These are phyloP conservation scores for Pipra filicauda DNA, from an alignment of 2,113 vertebrate genomes.

Conservation along the genomic window DNA sequence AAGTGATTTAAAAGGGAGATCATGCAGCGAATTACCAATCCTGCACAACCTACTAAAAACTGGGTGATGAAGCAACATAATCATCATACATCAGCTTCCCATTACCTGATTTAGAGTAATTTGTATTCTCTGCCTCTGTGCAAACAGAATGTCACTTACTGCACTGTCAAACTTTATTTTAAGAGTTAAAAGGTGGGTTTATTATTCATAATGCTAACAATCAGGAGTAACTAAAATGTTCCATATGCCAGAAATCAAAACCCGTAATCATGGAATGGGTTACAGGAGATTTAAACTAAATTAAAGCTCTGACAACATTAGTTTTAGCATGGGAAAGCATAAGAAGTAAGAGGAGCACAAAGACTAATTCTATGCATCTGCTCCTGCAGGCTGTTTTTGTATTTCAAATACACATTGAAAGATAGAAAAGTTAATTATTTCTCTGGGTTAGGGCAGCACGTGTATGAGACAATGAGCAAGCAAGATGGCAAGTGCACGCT, in stretches of 20 bases:
- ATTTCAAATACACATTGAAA: slow-evolving; percentile 24
- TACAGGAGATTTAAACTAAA: slow-evolving; percentile 61
- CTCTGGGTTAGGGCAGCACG: neutral
- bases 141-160: slow-evolving; percentile 53
- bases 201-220: slow-evolving; percentile 59
- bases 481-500: neutral
- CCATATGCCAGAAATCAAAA: slow-evolving; percentile 61
- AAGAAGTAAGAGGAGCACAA: slow-evolving; percentile 12
- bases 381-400: slow-evolving; percentile 32
- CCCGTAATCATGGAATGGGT: slow-evolving; percentile 36
- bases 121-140: slow-evolving; percentile 60
- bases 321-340: slow-evolving; percentile 11
- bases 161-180: slow-evolving; percentile 58
- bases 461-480: neutral
- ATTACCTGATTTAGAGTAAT: slow-evolving; percentile 60
- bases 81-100: slow-evolving; percentile 38
- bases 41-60: slow-evolving; percentile 9
- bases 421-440: slow-evolving; percentile 9
- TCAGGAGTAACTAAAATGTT: slow-evolving; percentile 29
- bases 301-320: slow-evolving; percentile 51
- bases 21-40: slow-evolving; percentile 11
- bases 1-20: slow-evolving; percentile 57
- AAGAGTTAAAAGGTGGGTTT: slow-evolving; percentile 62
- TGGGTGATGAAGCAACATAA: slow-evolving; percentile 40
- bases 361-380: slow-evolving; percentile 12